These are phyloP conservation scores for Glaucopsyche alexis DNA, from an alignment of 2,888 invertebrate genomes.

Conservation along the genomic window DNA sequence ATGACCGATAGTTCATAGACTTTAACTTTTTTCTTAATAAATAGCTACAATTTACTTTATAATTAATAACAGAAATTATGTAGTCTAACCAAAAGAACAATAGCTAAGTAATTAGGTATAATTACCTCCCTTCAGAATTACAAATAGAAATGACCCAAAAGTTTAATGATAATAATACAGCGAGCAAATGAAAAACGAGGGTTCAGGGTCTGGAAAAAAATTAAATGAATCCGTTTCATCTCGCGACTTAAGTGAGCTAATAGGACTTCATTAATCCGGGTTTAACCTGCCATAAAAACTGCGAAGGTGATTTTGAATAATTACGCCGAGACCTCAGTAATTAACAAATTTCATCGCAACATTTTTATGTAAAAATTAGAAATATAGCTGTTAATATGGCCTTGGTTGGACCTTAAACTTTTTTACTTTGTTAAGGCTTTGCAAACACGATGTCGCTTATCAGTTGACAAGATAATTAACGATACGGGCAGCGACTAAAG, in stretches of 20 bases:
- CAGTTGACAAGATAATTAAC: no score
- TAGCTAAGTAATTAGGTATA: not conserved
- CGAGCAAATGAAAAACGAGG: conserved; percentile 2
- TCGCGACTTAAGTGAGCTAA: conserved; percentile 27
- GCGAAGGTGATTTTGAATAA: conserved; percentile 30
- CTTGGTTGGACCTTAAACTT: not conserved
- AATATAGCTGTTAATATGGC: not conserved
- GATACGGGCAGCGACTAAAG: no score
- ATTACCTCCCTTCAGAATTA: not conserved
- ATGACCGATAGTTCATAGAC: no score
- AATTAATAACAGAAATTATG: no score
- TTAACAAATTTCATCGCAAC: not conserved
- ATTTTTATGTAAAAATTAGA: conserved; percentile 13
- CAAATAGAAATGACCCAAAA: not conserved
- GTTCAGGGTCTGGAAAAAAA: not conserved
- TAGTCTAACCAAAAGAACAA: no score
- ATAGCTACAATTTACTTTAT: no score
- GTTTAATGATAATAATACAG: not conserved
- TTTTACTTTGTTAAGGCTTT: not conserved
- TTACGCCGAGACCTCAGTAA: conserved; percentile 21
- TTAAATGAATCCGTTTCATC: conserved; percentile 9
- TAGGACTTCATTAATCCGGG: conserved; percentile 33
- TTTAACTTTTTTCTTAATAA: no score
- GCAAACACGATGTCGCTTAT: not conserved
- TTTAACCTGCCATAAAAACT: conserved; percentile 31